phyloP scores from a whole-genome alignment of 2,113 vertebrate species.

The Hemicordylus capensis region DNA sequence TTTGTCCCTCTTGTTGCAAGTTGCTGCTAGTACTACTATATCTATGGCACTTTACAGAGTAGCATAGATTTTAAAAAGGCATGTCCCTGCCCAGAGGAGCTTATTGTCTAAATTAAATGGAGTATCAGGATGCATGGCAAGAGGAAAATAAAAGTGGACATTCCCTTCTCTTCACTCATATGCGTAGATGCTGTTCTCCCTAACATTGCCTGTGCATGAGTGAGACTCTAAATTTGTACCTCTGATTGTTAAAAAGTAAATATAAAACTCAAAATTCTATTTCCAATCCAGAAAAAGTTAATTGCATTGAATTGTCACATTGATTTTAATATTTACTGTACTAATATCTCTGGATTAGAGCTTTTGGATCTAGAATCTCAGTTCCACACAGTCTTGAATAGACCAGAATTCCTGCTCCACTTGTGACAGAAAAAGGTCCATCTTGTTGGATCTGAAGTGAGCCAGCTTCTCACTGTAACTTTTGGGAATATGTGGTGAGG shows the following conservation, averaged over 20 bases:
- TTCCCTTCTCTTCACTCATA: neutral
- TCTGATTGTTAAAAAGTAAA: neutral
- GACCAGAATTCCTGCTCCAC: neutral
- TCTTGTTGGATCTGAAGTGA: neutral
- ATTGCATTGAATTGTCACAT: neutral
- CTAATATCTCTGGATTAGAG: neutral
- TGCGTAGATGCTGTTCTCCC: neutral
- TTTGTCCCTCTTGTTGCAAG: neutral
- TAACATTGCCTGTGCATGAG: neutral
- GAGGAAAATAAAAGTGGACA: too few species aligned
- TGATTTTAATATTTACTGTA: neutral
- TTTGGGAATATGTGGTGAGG: neutral
- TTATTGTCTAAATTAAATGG: neutral
- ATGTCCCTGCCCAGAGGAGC: neutral
- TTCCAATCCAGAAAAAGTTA: neutral
- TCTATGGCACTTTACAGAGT: neutral
- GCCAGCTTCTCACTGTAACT: neutral
- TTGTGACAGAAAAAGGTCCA: neutral
- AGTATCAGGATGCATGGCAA: neutral
- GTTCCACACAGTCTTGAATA: neutral
- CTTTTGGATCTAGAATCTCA: neutral
- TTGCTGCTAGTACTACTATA: neutral
- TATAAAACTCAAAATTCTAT: neutral
- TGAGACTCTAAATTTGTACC: neutral
- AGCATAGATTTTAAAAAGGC: neutral